Evolutionary conservation across 2,888 invertebrate species (phyloP).

Genomic region (Drosophila mulleri): DNA sequence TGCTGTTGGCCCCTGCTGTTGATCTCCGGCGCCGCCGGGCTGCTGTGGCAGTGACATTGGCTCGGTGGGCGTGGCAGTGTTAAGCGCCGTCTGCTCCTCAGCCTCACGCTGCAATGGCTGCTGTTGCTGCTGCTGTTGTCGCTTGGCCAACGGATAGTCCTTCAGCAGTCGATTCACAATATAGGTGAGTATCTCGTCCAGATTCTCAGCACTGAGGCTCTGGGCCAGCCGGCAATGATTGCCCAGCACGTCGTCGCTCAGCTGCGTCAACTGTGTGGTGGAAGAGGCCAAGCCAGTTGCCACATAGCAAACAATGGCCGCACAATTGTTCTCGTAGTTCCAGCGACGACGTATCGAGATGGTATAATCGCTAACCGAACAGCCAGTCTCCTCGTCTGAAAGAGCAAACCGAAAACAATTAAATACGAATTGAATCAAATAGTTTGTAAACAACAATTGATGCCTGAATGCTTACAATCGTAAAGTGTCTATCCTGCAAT

Average conservation of each 20-base stretch:
- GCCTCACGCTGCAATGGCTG: slow-evolving; percentile 30
- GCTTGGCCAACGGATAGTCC: slow-evolving; percentile 84
- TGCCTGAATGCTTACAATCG: no score
- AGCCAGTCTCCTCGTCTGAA: slow-evolving; percentile 95
- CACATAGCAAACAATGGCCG: slow-evolving; percentile 93
- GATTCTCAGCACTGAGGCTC: slow-evolving; percentile 85
- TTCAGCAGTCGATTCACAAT: slow-evolving; percentile 86
- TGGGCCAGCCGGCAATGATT: slow-evolving; percentile 83
- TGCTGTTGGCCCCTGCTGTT: slow-evolving; percentile 13
- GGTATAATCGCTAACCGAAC: slow-evolving; percentile 92
- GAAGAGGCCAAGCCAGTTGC: slow-evolving; percentile 87
- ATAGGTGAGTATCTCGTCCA: slow-evolving; percentile 87
- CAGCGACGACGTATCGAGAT: slow-evolving; percentile 93
- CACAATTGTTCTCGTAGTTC: slow-evolving; percentile 95
- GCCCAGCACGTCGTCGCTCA: slow-evolving; percentile 84
- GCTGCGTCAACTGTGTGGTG: slow-evolving; percentile 84
- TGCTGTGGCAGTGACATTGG: slow-evolving; percentile 52
- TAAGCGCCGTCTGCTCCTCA: slow-evolving; percentile 21
- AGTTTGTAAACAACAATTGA: not conserved
- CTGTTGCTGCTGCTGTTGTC: slow-evolving; percentile 37
- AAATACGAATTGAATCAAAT: not conserved
- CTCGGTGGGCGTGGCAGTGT: slow-evolving; percentile 35
- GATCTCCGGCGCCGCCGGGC: slow-evolving; percentile 58
- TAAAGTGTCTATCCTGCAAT: no score
- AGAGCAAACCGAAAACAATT: not conserved